phyloP scores from a whole-genome alignment of 2,113 vertebrate genomes.

The Spizaetus ornatus region DNA sequence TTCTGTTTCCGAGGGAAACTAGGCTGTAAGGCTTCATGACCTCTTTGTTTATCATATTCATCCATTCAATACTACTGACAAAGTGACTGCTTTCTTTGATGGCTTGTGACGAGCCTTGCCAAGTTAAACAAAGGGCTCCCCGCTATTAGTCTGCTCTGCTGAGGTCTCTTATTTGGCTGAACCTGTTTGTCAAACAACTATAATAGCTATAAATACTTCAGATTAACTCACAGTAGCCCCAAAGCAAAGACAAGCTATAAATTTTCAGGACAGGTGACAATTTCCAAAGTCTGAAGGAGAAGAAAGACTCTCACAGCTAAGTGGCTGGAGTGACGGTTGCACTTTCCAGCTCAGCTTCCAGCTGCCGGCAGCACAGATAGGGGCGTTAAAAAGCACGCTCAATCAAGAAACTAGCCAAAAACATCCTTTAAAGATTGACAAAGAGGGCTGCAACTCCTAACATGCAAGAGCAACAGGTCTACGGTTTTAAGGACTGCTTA shows the following conservation, averaged over 20 bases:
- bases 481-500: neutral
- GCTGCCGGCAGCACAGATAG: neutral
- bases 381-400: neutral
- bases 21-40: neutral
- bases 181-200: neutral
- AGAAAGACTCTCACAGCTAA: neutral
- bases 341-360: neutral
- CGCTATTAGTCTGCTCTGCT: constrained; percentile 1
- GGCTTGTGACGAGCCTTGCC: constrained; percentile 7
- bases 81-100: neutral
- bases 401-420: neutral
- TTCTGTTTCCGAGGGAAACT: neutral
- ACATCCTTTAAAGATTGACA: neutral
- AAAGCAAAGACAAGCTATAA: neutral
- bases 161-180: constrained; percentile 13
- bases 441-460: neutral
- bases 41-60: constrained; percentile 11
- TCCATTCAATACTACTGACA: neutral
- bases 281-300: neutral
- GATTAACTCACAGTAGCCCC: constrained; percentile 2
- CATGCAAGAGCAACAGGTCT: neutral
- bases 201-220: constrained; percentile 15
- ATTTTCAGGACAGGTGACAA: constrained; percentile 16
- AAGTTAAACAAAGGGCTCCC: constrained; percentile 37
- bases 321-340: neutral